Percentiles rank a stretch among this genome's conserved stretches.
Evolutionary conservation across 2,888 invertebrate species (phyloP).

Genomic region (Melieria crassipennis): DNA sequence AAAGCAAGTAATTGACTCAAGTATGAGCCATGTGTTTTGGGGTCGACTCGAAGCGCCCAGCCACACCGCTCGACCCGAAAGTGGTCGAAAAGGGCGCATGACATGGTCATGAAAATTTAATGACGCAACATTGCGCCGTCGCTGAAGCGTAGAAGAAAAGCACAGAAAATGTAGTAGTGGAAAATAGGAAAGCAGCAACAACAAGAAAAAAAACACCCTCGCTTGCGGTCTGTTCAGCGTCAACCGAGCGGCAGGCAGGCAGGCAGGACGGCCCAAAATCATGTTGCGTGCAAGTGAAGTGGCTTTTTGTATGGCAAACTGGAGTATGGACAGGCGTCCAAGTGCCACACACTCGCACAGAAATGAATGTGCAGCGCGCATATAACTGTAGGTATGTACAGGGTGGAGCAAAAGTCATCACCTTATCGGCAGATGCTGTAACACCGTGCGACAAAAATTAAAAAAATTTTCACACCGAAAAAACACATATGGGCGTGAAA

Average conservation of each 20-base stretch:
- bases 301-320: conserved; percentile 22
- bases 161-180: conserved; percentile 17
- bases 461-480: too few relatives aligned
- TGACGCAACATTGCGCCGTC: conserved; percentile 51
- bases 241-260: too few relatives aligned
- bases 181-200: conserved; percentile 28
- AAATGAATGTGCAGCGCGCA: too few relatives aligned
- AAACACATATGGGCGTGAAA: too few relatives aligned
- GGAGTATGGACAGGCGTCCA: too few relatives aligned
- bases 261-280: conserved; percentile 1
- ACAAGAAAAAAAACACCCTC: conserved; percentile 18
- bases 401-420: too few relatives aligned
- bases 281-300: conserved; percentile 41
- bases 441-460: too few relatives aligned
- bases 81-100: conserved; percentile 26
- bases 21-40: conserved; percentile 41
- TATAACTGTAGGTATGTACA: too few relatives aligned
- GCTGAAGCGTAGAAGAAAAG: conserved; percentile 6
- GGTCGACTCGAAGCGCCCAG: conserved; percentile 36
- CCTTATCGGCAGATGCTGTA: too few relatives aligned
- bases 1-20: conserved; percentile 54
- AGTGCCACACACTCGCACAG: too few relatives aligned
- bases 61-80: not conserved
- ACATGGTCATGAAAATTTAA: conserved; percentile 64
- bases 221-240: conserved; percentile 1